Base-by-base conservation (phyloP, 2,113 vertebrate genomes). In the Hystrix brachyura region DNA sequence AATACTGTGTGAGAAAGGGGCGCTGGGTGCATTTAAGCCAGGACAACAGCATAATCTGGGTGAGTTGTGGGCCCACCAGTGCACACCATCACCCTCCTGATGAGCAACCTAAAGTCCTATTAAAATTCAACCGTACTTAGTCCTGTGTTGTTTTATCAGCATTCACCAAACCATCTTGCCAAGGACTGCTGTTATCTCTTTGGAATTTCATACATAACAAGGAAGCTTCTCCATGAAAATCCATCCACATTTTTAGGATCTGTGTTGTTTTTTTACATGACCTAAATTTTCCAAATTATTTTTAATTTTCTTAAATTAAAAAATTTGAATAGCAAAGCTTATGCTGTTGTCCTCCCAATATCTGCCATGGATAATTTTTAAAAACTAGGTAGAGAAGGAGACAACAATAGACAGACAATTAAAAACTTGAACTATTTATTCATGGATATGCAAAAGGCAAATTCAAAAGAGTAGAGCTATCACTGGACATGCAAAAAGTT, bases 261-360 rank as follows among this genome's bases (percentile, higher is more conserved):
- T 71, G 14, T 86, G 34, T 89, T 85, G 15, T 76, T 96, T 95
- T 64, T 76, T 59, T 43, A 81, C 76, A 85, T 81, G 29, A 1
- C 43, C 3, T 25, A 81, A 59, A 55, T 59, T 71, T 91, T 91
- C 48, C 79, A 74, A 93, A 71, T 93, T 48, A 43, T 62, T 79
- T 90, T 91, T 29, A 83, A 60, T 92, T 82, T 92, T 67, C 9
- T 87, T 60, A 81, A 69, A 79, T 72, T 85, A 25, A 65, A 94
- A 94, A 94, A 65, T 72, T n/a, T 65, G 12, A 84, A 59, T 88
- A 53, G 2, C 38, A 95, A 69, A 82, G 6, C 5, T 93, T 93
- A 21, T 25, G 6, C 25, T 38, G 27, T 27, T 6, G 8, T 87
- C 32, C 11, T 11, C 17, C 8, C 72, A 53, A 34, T 3, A 62